phyloP scores from a whole-genome alignment of 2,113 vertebrate genomes.

The Jacana jacana region DNA sequence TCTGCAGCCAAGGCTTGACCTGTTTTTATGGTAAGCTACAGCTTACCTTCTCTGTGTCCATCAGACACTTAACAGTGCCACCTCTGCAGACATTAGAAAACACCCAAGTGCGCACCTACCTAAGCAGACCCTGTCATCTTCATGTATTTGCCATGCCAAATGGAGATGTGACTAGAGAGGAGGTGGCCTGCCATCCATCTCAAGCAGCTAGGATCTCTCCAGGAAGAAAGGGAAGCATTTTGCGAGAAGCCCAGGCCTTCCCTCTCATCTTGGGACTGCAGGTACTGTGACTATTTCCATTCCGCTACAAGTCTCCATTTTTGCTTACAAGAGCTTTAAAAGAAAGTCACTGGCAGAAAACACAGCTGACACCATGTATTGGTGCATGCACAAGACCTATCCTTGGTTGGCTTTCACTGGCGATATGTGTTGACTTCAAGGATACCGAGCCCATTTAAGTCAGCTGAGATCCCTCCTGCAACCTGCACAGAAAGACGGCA shows the following conservation, averaged over 20 bases:
- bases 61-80: background rate
- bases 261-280: background rate
- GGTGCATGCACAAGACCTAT: accelerated
- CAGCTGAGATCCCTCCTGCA: background rate
- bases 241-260: background rate
- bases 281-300: background rate
- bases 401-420: background rate
- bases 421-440: background rate
- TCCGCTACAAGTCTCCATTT: background rate
- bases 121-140: background rate
- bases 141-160: background rate
- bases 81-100: background rate
- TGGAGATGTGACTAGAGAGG: background rate
- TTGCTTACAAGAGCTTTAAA: background rate
- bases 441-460: background rate
- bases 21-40: background rate
- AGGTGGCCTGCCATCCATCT: background rate
- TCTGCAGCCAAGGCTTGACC: background rate
- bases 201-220: background rate
- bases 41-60: background rate
- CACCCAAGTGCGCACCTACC: background rate
- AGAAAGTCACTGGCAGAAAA: background rate
- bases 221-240: background rate
- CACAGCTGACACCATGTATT: background rate
- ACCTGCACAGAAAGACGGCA: background rate